Percentiles rank a stretch among this genome's conserved stretches.
phyloP scores from a whole-genome alignment of 2,113 vertebrate genomes.

The Centropus unirufus region DNA sequence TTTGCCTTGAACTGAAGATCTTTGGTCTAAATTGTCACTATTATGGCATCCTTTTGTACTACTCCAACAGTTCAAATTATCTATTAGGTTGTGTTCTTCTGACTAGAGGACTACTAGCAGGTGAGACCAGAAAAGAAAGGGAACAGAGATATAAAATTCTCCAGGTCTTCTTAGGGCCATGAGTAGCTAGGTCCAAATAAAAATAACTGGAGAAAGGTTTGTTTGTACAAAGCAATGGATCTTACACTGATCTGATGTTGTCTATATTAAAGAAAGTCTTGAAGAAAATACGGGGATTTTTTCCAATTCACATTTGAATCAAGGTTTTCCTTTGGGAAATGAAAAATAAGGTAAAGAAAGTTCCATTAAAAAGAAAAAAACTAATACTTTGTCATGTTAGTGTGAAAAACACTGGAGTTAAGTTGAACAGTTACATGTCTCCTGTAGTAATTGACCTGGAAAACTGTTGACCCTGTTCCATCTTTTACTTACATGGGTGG shows the following conservation, averaged over 20 bases:
- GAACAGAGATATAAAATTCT: neutral
- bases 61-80: neutral
- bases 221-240: neutral
- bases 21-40: neutral
- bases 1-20: neutral
- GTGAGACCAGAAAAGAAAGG: neutral
- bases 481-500: slow-evolving; percentile 27
- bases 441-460: slow-evolving; percentile 8
- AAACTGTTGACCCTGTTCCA: slow-evolving; percentile 47
- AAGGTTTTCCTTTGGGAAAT: neutral
- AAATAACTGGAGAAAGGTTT: neutral
- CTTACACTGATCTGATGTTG: neutral
- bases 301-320: neutral
- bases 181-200: neutral
- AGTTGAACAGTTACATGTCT: neutral
- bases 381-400: neutral
- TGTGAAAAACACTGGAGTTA: neutral
- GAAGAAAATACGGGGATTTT: neutral
- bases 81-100: neutral
- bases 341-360: neutral
- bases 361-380: neutral
- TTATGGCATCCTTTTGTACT: neutral
- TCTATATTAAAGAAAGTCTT: neutral
- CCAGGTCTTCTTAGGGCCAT: neutral
- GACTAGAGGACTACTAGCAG: neutral